These are phyloP conservation scores for Octopus bimaculoides DNA, from an alignment of 1,140 invertebrate genomes.

Conservation along the genomic window DNA sequence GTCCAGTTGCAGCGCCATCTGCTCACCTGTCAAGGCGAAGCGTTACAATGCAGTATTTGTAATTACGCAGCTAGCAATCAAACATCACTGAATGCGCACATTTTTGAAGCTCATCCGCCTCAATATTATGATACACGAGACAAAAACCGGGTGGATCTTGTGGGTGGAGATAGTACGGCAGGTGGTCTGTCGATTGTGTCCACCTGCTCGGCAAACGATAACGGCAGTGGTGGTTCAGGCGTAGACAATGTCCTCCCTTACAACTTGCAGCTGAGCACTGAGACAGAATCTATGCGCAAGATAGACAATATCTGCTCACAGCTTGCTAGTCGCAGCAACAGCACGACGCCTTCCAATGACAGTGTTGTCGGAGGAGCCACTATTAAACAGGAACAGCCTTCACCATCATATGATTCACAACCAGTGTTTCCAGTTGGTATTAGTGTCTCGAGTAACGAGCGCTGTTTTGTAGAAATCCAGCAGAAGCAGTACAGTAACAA, in stretches of 20 bases:
- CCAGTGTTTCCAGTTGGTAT: constrained; percentile 11
- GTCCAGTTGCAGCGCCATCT: constrained; percentile 45
- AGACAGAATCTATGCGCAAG: constrained; percentile 25
- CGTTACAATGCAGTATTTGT: constrained; percentile 41
- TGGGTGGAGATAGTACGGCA: not conserved
- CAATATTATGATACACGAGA: constrained; percentile 27
- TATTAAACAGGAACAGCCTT: constrained; percentile 36
- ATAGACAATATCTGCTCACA: constrained; percentile 35
- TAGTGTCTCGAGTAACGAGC: not conserved
- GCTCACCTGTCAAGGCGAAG: constrained; percentile 38
- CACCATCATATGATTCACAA: constrained; percentile 21
- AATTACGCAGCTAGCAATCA: constrained; percentile 37
- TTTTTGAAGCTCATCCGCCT: constrained; percentile 37
- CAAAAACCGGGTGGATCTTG: constrained; percentile 6
- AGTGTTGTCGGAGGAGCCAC: not conserved
- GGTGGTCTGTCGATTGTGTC: not conserved
- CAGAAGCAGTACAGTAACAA: constrained; percentile 12
- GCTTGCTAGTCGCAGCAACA: constrained; percentile 26
- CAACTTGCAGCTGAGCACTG: constrained; percentile 20
- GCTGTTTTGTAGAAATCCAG: not conserved
- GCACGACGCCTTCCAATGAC: not conserved
- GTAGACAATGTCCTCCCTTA: not conserved
- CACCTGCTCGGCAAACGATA: not conserved
- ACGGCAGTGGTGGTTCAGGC: not conserved
- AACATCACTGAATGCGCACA: constrained; percentile 37